A percentile compares a stretch with the other conserved stretches of the same genome.
Conservation (phyloP, 2,113 vertebrate species). For the Salvelinus fontinalis region DNA sequence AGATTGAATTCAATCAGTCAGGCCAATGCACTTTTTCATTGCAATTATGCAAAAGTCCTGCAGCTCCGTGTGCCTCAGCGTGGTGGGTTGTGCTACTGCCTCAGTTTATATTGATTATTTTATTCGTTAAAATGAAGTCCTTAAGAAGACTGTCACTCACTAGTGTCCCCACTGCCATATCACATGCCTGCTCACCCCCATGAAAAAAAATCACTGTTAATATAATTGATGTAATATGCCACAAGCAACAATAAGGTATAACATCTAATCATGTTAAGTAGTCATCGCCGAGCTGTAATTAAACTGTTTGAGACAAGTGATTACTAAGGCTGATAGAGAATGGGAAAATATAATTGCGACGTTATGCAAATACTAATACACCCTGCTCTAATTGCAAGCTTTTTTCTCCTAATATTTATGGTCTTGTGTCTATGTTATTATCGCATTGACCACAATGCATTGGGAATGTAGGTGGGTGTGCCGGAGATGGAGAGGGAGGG, state of each 20-base stretch:
- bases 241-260: conserved; percentile 77
- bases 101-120: conserved; percentile 71
- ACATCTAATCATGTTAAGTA: conserved; percentile 78
- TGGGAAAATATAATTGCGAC: conserved; percentile 71
- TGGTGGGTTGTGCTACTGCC: conserved; percentile 56
- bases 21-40: conserved; percentile 72
- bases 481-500: neutral
- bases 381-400: conserved; percentile 66
- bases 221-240: conserved; percentile 75
- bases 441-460: conserved; percentile 55
- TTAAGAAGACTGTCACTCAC: conserved; percentile 49
- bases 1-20: conserved; percentile 76
- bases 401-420: conserved; percentile 65
- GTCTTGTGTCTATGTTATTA: conserved; percentile 46
- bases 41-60: conserved; percentile 76
- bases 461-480: conserved; percentile 49
- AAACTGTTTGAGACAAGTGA: conserved; percentile 79
- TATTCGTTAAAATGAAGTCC: conserved; percentile 71
- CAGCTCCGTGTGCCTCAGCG: conserved; percentile 45
- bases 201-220: conserved; percentile 67
- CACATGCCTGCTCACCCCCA: conserved; percentile 48
- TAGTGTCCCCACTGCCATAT: conserved; percentile 38
- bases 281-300: conserved; percentile 77
- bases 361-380: conserved; percentile 77
- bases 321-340: conserved; percentile 74